Percentiles rank a stretch among this genome's conserved stretches.
Conservation (phyloP, 1,140 invertebrate genomes). For the Lasaia peninsularis region DNA sequence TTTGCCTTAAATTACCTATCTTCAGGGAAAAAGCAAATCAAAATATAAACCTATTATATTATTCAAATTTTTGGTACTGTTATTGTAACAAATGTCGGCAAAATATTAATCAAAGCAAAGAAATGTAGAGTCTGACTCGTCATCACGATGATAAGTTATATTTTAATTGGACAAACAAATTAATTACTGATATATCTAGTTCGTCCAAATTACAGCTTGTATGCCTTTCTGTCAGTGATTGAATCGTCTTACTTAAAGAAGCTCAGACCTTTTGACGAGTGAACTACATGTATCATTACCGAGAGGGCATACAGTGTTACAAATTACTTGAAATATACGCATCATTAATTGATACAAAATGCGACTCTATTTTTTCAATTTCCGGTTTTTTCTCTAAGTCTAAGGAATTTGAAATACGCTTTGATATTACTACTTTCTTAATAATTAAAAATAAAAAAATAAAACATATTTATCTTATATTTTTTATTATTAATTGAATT, state of each 20-base stretch:
- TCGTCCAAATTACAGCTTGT: constrained; percentile 19
- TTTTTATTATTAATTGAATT: too few species aligned
- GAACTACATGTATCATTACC: constrained; percentile 25
- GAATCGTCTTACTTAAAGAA: constrained; percentile 14
- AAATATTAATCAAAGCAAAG: too few species aligned
- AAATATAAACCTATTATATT: too few species aligned
- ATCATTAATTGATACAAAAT: background rate
- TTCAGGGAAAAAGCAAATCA: too few species aligned
- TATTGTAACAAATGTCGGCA: too few species aligned
- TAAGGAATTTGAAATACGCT: too few species aligned
- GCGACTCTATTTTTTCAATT: background rate
- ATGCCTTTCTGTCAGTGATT: constrained; percentile 20
- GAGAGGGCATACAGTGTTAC: constrained; percentile 24
- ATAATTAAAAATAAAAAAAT: too few species aligned
- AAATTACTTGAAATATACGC: constrained; percentile 25
- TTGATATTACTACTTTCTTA: too few species aligned
- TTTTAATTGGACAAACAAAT: constrained; percentile 7
- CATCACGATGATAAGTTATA: background rate
- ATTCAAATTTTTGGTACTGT: too few species aligned
- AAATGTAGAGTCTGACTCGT: background rate
- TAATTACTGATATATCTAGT: constrained; percentile 10
- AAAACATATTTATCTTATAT: too few species aligned
- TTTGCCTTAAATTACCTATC: too few species aligned
- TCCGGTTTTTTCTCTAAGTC: too few species aligned
- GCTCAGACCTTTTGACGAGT: constrained; percentile 18